Conservation (phyloP, 2,888 invertebrate species). For the Monoplex corrugatus region DNA sequence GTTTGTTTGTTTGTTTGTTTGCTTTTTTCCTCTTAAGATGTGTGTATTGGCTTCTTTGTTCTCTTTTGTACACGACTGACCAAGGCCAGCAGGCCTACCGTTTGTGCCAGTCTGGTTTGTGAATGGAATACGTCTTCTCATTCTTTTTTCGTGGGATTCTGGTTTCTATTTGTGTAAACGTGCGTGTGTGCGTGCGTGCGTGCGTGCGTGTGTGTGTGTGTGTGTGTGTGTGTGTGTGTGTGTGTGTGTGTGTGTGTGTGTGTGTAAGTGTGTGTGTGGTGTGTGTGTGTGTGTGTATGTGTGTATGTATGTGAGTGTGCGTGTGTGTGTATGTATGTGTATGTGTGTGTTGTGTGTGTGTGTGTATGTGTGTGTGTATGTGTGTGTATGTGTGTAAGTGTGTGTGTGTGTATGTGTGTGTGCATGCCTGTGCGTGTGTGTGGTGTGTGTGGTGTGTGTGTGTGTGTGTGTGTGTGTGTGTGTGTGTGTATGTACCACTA, state of each 20-base stretch:
- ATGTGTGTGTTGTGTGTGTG: background rate
- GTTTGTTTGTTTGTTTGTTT: too few relatives aligned
- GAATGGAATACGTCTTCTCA: too few relatives aligned
- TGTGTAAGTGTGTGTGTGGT: slow-evolving; percentile 17
- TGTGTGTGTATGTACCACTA: background rate
- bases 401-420: background rate
- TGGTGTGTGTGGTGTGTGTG: background rate
- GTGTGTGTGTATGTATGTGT: background rate
- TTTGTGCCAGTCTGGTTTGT: too few relatives aligned
- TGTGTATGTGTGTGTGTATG: slow-evolving; percentile 11
- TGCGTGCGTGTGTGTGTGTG: slow-evolving; percentile 9
- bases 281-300: background rate
- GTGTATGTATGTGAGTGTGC: background rate
- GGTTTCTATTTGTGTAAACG: background rate
- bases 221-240: slow-evolving; percentile 24
- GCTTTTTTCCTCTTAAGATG: too few relatives aligned
- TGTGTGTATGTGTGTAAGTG: background rate
- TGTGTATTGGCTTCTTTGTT: too few relatives aligned
- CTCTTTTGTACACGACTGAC: too few relatives aligned
- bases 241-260: background rate
- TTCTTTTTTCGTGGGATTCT: too few relatives aligned
- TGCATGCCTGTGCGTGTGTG: background rate
- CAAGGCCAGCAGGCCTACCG: too few relatives aligned
- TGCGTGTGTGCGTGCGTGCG: background rate
- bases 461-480: background rate